phyloP scores from a whole-genome alignment of 2,113 vertebrate species.

The Oryzias woworae region DNA sequence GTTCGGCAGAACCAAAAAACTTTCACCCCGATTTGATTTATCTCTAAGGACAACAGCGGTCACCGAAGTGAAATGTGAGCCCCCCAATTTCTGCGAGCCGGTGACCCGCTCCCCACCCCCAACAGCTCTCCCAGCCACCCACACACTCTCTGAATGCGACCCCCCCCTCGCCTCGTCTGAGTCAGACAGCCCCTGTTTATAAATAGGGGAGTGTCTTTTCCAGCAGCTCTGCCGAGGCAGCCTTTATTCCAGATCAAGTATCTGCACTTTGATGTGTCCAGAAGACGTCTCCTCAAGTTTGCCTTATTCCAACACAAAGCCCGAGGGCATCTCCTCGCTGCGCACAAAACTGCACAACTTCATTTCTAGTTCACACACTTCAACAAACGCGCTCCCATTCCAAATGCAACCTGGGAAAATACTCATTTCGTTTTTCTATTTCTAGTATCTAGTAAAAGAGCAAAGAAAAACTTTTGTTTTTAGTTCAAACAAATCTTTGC shows the following conservation, averaged over 20 bases:
- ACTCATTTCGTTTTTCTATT: too few relatives aligned
- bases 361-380: neutral
- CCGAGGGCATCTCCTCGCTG: constrained; percentile 5
- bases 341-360: neutral
- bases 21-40: constrained; percentile 39
- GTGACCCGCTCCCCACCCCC: constrained; percentile 52
- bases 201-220: constrained; percentile 75
- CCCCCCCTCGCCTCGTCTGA: constrained; percentile 35
- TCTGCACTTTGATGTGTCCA: constrained; percentile 67
- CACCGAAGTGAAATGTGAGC: constrained; percentile 71
- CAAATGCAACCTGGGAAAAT: too few relatives aligned
- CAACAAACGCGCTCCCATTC: too few relatives aligned
- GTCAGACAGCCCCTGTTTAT: constrained; percentile 66
- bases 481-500: neutral
- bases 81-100: constrained; percentile 33
- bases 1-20: neutral
- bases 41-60: constrained; percentile 61
- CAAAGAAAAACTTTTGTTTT: neutral
- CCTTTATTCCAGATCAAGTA: constrained; percentile 67
- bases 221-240: constrained; percentile 57
- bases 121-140: constrained; percentile 9
- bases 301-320: constrained; percentile 37
- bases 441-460: neutral
- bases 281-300: constrained; percentile 47
- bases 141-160: constrained; percentile 27